Conservation (phyloP, 1,140 invertebrate genomes). For the Trachelipus rathkii region DNA sequence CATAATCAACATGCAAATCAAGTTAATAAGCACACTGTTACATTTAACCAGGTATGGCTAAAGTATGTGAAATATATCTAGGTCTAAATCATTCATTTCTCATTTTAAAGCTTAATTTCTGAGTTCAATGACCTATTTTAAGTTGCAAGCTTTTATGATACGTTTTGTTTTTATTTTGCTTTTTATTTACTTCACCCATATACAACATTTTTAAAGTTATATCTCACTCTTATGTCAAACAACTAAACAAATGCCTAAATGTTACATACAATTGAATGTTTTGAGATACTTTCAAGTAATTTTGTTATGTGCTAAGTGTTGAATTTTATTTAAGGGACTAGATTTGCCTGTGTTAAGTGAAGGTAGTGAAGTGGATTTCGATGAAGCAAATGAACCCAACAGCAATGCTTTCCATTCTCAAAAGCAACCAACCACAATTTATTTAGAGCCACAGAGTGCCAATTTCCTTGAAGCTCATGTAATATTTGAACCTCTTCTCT, state of each 20-base stretch:
- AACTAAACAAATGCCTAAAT: too few species aligned
- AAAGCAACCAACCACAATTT: background rate
- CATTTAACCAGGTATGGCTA: slow-evolving; percentile 27
- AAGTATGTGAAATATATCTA: background rate
- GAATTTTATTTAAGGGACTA: slow-evolving; percentile 9
- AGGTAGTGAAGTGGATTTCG: slow-evolving; percentile 19
- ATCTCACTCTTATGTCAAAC: too few species aligned
- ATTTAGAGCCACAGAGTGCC: slow-evolving; percentile 48
- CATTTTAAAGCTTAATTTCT: too few species aligned
- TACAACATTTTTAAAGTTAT: too few species aligned
- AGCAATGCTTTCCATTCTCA: slow-evolving; percentile 13
- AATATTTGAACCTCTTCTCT: slow-evolving; percentile 83
- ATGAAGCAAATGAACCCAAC: slow-evolving; percentile 22
- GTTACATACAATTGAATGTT: too few species aligned
- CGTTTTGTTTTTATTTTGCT: too few species aligned
- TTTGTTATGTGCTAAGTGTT: too few species aligned
- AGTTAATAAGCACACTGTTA: slow-evolving; percentile 21
- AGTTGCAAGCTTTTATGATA: too few species aligned
- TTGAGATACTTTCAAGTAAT: too few species aligned
- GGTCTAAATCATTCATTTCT: too few species aligned
- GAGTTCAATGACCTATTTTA: too few species aligned
- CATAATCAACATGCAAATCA: slow-evolving; percentile 26
- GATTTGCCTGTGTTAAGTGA: slow-evolving; percentile 27
- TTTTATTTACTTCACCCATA: too few species aligned
- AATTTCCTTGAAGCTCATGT: slow-evolving; percentile 82